Base-by-base conservation (phyloP, 2,888 invertebrate species). In the Cylindroiulus punctatus region DNA sequence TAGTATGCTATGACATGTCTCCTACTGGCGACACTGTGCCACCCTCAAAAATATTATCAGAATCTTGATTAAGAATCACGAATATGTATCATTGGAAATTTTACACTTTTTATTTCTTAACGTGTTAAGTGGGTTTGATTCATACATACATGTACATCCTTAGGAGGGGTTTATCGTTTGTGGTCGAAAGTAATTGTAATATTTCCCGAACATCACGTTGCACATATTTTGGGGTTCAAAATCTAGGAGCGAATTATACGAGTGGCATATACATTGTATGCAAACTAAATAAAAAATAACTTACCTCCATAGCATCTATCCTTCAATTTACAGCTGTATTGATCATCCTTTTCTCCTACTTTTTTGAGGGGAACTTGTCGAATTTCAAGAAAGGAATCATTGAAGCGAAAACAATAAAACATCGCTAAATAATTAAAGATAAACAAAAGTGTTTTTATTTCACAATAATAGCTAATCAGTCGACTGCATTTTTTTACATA, bases 401-500 rank as follows among this genome's bases (percentile, higher is more conserved):
- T 76, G 30, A 76, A 14, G 17, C 30, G 30, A 76, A 76, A 76
- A 5, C 30, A 76, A 30, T 76, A 17, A 76, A 19, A 32, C 76
- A 76, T 4, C 3, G 30, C 76, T 76, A 30, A n/a, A n/a, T 26
- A 82, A 82, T 44, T 83, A 83, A 83, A 83, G 83, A 83, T 83
- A 83, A 83, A 83, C 83, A 83, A 83, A 83, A 83, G 44, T 40
- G n/a, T 42, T 42, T 83, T 83, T 83, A 83, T 83, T 83, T 83
- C 83, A 83, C 44, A 83, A 83, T 83, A 83, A 83, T 83, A 83
- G 76, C 44, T 83, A 83, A 83, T 83, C 83, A 83, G 40, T 83
- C 40, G 83, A 83, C 83, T 83, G 83, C 83, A 83, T 83, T 83
- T 83, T 81, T 83, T 42, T 83, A 83, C 83, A 83, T 83, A 83